Evolutionary conservation across 2,888 invertebrate species (phyloP).

Genomic region (Hirtodrosophila confusa): DNA sequence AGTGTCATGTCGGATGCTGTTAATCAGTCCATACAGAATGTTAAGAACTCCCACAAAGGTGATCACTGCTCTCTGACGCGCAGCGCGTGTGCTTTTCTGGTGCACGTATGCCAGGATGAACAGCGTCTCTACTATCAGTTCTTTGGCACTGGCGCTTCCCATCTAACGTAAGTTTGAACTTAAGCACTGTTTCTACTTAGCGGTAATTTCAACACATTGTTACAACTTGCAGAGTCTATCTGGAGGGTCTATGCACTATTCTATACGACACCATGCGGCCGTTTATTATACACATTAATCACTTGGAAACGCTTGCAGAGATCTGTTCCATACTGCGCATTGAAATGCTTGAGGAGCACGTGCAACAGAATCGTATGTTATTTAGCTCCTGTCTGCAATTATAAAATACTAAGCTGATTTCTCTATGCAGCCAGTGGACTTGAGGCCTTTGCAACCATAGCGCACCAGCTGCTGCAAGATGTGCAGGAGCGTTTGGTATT

Average conservation of each 20-base stretch:
- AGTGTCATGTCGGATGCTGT: conserved; percentile 89
- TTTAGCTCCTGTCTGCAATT: too few species aligned
- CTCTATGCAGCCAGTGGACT: conserved; percentile 87
- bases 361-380: conserved; percentile 90
- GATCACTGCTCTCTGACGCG: conserved; percentile 94
- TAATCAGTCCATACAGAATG: conserved; percentile 87
- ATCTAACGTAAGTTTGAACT: conserved; percentile 86
- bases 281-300: conserved; percentile 97
- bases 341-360: conserved; percentile 96
- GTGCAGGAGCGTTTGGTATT: conserved; percentile 98
- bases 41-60: conserved; percentile 87
- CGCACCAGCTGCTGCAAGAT: conserved; percentile 94
- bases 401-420: conserved; percentile 7
- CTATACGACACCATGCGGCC: conserved; percentile 97
- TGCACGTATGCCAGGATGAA: conserved; percentile 98
- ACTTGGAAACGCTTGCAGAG: conserved; percentile 98
- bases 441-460: conserved; percentile 90
- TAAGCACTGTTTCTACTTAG: too few species aligned
- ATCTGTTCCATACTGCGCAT: conserved; percentile 96
- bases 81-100: conserved; percentile 94
- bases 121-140: conserved; percentile 95
- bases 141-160: conserved; percentile 89
- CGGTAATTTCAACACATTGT: not conserved
- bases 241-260: conserved; percentile 93
- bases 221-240: conserved; percentile 87